These are phyloP conservation scores for Melanargia galathea DNA, from an alignment of 2,888 invertebrate species.

Conservation along the genomic window DNA sequence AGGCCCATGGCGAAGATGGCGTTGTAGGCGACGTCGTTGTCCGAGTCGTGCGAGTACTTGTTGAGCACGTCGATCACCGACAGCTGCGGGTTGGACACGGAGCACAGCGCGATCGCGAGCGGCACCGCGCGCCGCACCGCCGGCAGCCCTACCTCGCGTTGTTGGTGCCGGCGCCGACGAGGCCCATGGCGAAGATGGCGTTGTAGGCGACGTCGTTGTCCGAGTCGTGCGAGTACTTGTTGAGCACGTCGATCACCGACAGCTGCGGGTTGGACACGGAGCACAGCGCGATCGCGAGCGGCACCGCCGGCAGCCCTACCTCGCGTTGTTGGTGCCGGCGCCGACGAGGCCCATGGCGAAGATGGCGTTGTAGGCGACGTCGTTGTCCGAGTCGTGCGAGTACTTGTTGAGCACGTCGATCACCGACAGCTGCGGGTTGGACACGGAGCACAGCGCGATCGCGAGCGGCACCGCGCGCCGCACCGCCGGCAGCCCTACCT, in stretches of 20 bases:
- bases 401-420: conserved; percentile 99
- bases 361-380: conserved; percentile 99
- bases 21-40: conserved; percentile 98
- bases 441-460: conserved; percentile 96
- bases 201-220: conserved; percentile 99
- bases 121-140: conserved; percentile 97
- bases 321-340: conserved; percentile 76
- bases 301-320: conserved; percentile 91
- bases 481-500: too few relatives aligned
- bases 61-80: conserved; percentile 98
- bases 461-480: conserved; percentile 98
- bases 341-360: conserved; percentile 98
- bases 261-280: conserved; percentile 98
- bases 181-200: conserved; percentile 99
- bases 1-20: conserved; percentile 99
- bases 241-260: conserved; percentile 97
- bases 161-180: conserved; percentile 85
- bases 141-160: conserved; percentile 74
- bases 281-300: conserved; percentile 96
- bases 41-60: conserved; percentile 99
- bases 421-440: conserved; percentile 97
- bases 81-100: conserved; percentile 97
- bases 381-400: conserved; percentile 98
- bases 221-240: conserved; percentile 99
- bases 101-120: conserved; percentile 96